Evolutionary conservation across 2,113 vertebrate species (phyloP).

Genomic region (Desmodus rotundus): DNA sequence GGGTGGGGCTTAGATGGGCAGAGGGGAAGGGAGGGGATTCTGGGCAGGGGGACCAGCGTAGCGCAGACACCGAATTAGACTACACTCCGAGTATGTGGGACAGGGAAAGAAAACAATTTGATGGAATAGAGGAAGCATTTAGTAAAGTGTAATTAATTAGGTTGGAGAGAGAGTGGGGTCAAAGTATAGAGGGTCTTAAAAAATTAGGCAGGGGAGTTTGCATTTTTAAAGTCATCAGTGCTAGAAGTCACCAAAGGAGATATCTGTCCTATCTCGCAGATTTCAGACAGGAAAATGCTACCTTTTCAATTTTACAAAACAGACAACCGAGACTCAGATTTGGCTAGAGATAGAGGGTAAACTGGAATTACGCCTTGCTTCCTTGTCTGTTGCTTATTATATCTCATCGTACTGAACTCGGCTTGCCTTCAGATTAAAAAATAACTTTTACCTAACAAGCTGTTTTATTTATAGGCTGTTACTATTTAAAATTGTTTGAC

Average conservation of each 20-base stretch:
- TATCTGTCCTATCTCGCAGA: background rate
- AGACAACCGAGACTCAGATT: background rate
- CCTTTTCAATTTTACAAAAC: background rate
- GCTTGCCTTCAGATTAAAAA: slow-evolving; percentile 39
- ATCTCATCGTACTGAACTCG: background rate
- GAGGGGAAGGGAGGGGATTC: background rate
- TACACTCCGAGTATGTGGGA: background rate
- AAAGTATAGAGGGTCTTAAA: background rate
- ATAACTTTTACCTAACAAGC: slow-evolving; percentile 21
- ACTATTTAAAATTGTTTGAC: slow-evolving; percentile 49
- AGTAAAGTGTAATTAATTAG: background rate
- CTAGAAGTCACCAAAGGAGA: background rate
- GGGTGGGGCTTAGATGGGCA: background rate
- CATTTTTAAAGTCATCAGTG: background rate
- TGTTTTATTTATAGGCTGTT: slow-evolving; percentile 54
- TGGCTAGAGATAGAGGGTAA: background rate
- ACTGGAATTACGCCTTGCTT: background rate
- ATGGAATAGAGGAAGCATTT: background rate
- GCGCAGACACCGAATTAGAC: background rate
- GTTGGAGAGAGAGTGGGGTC: background rate
- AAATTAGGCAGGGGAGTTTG: background rate
- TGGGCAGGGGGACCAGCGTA: background rate
- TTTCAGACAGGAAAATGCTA: background rate
- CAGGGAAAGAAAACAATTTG: background rate
- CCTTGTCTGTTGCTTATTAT: background rate